These are phyloP conservation scores for Iguana delicatissima DNA, from an alignment of 2,797 vertebrate species.

Conservation along the genomic window DNA sequence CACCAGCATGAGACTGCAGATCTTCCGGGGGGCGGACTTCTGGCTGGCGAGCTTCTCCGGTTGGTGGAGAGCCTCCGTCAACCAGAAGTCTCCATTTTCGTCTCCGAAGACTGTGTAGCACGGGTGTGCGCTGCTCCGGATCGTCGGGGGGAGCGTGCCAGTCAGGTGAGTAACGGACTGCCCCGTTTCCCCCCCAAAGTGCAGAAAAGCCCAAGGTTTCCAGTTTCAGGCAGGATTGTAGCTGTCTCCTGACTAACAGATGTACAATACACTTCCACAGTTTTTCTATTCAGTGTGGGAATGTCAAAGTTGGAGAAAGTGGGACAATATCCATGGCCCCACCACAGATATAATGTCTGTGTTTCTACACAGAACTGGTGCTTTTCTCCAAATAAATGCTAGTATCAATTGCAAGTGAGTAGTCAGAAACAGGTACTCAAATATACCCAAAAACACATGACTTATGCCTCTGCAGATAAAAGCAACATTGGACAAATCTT, in stretches of 20 bases:
- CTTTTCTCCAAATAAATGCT: neutral
- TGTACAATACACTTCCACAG: neutral
- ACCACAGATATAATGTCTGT: neutral
- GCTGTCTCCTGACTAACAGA: neutral
- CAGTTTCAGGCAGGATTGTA: neutral
- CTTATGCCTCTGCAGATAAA: neutral
- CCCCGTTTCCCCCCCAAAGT: too few species aligned
- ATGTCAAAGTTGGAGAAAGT: neutral
- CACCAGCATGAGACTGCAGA: too few species aligned
- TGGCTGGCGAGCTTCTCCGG: too few species aligned
- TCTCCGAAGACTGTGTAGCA: too few species aligned
- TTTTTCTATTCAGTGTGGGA: neutral
- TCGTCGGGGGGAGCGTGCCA: too few species aligned
- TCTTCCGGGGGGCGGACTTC: too few species aligned
- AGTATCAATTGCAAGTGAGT: neutral
- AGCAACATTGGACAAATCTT: neutral
- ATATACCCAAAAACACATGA: neutral
- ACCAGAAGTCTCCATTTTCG: too few species aligned
- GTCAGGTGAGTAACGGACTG: too few species aligned
- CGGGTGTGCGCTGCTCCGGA: too few species aligned
- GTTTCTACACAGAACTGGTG: neutral
- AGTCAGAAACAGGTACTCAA: neutral
- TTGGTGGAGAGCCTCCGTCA: too few species aligned
- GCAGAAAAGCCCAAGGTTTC: too few species aligned
- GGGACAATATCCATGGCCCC: neutral